Evolutionary conservation across 2,797 vertebrate species (phyloP), one percentile per base, ranked within the genome.

Genomic region (Sebastes diploproa): DNA sequence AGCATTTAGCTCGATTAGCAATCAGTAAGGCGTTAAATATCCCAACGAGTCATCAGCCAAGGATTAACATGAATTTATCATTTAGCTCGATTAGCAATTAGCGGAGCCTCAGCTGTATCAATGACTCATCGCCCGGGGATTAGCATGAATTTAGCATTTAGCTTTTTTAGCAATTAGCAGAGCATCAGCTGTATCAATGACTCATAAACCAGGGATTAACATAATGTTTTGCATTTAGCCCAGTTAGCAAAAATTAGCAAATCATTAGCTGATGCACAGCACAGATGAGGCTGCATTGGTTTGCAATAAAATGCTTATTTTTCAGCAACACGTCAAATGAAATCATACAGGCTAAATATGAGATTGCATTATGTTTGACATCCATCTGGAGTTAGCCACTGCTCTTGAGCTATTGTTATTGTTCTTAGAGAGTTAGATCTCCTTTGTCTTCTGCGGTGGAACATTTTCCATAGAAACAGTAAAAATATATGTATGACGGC

Each of bases 141-240:
- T 88, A 91, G 50, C 46, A 50, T 52, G 58, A 84, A 50, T 75
- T 77, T 76, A 72, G 60, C 74, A 29, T 75, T 85, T 80, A 85
- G 67, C 75, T 73, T 62, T 76, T 80, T 88, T 79, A 82, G 85
- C 76, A 83, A 42, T 68, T 65, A 80, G 74, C 59, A 52, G 50
- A 70, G 62, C n/a, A 72, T 88, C 65, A 75, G 38, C 27, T 60
- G 32, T 30, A 64, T 67, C 54, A 42, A 11, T 88, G 86, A 89
- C 87, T 91, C 85, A 92, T 89, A 83, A 80, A 87, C 67, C 64
- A 23, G 46, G 63, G 78, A 90, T 91, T 89, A 88, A 42, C 59
- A 46, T 67, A 4, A 4, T n/a, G 62, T 59, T 83, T 76, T 50
- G 69, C 42, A 42, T 78, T 86, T 77, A 80, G 77, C 72, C 38